Base-by-base conservation (phyloP, 1,140 invertebrate species). In the Teleogryllus occipitalis region DNA sequence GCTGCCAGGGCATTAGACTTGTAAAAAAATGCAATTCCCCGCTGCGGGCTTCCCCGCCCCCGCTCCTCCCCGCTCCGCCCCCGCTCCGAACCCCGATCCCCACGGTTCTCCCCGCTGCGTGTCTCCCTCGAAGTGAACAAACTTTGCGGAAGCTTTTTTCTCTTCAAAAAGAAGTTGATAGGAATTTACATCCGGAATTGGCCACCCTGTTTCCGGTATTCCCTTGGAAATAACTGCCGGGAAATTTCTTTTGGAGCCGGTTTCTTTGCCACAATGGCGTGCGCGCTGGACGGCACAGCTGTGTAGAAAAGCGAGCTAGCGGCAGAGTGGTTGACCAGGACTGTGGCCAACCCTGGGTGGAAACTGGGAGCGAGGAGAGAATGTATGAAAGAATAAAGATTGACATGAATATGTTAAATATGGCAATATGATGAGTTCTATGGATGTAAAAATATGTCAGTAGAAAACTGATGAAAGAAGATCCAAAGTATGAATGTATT, bases 121-220 rank as follows among this genome's bases (percentile, higher is more conserved):
- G 10, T 65, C 54, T 65, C 18, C 18, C 54, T 10, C 54, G 18
- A 65, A 65, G 54, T 65, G 54, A 65, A 65, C 54, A 18, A 65
- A 65, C 54, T 65, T 65, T 65, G 54, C 54, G 54, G 18, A 65
- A 18, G 54, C 54, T 65, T 65, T 65, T 65, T 65, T 65, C 54
- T 10, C 54, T 65, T 65, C 54, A 65, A 65, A 65, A 65, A 65
- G 54, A 65, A 65, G 54, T 65, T 65, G 54, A 65, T 65, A 65
- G 54, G 54, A 65, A 65, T 65, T 65, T 65, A 65, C 54, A 65
- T 65, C 54, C 54, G 10, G 54, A 65, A 65, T 65, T 65, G 54
- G 54, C 54, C 54, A 65, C 54, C 54, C 54, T 65, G 54, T 65
- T 65, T 65, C 54, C 54, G 54, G 54, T 65, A 65, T 65, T 65